These are phyloP conservation scores for Chiridota heheva DNA, from an alignment of 35 echinoderm and acorn worm genomes.

Conservation along the genomic window DNA sequence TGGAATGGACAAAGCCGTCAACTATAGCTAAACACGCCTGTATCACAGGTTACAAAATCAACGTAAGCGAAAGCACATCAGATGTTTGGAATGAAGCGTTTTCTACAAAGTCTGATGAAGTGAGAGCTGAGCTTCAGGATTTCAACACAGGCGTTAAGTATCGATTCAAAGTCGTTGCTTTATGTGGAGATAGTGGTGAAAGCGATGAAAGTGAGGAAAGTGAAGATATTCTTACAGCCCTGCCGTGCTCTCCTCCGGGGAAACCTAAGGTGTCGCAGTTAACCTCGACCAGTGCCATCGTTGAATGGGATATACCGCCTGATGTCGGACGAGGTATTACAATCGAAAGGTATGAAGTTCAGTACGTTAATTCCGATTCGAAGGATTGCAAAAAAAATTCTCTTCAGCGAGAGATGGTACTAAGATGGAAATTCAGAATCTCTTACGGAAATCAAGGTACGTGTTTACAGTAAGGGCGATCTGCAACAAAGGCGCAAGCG, in stretches of 20 bases:
- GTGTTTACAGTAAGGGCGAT: conserved; percentile 14
- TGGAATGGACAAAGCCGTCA: no score
- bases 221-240: no score
- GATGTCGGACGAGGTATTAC: background rate
- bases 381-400: background rate
- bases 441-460: conserved; percentile 19
- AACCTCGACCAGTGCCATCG: background rate
- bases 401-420: conserved; percentile 11
- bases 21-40: no score
- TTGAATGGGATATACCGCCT: conserved; percentile 11
- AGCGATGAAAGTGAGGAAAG: no score
- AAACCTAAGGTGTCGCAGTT: conserved; percentile 1
- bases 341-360: background rate
- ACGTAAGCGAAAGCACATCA: no score
- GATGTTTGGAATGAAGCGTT: no score
- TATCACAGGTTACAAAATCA: no score
- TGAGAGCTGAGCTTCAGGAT: no score
- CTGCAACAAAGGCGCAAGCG: conserved; percentile 17
- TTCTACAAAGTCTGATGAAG: no score
- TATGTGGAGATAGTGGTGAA: no score
- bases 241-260: conserved; percentile 1
- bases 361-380: background rate
- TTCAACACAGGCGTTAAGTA: no score
- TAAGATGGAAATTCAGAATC: background rate
- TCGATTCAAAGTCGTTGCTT: no score